These are phyloP conservation scores for Neotoxoptera formosana DNA, from an alignment of 1,140 invertebrate species.

Conservation along the genomic window DNA sequence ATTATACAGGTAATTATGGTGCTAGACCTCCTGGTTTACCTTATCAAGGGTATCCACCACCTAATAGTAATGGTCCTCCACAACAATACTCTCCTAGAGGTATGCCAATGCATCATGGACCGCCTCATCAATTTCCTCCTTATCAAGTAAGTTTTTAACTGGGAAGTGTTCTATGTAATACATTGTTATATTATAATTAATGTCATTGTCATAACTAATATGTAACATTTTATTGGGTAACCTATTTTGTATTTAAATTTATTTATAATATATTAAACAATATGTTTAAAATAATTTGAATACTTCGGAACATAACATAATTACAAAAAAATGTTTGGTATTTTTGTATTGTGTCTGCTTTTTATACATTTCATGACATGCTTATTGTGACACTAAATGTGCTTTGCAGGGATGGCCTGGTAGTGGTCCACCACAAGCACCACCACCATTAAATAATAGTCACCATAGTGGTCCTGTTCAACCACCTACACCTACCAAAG, in stretches of 20 bases:
- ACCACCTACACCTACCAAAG: constrained; percentile 56
- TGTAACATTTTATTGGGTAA: constrained; percentile 8
- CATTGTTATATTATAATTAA: not conserved
- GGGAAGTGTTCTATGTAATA: not conserved
- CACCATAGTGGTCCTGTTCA: constrained; percentile 48
- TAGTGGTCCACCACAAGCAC: constrained; percentile 56
- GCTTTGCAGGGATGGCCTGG: constrained; percentile 56
- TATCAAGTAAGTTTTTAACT: constrained; percentile 59
- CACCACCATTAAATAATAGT: constrained; percentile 55
- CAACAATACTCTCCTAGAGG: constrained; percentile 57
- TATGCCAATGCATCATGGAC: constrained; percentile 52
- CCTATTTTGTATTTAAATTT: not conserved
- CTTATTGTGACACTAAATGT: constrained; percentile 54
- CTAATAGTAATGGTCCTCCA: constrained; percentile 33
- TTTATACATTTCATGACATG: not conserved
- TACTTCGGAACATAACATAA: not conserved
- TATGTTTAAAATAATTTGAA: not conserved
- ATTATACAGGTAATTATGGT: constrained; percentile 47
- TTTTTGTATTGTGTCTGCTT: constrained; percentile 43
- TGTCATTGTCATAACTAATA: constrained; percentile 21
- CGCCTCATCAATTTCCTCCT: constrained; percentile 55
- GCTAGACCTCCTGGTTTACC: constrained; percentile 54
- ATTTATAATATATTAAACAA: not conserved
- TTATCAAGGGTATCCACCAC: constrained; percentile 57
- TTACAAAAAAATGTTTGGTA: not conserved